Evolutionary conservation across 1,140 invertebrate species (phyloP).

Genomic region (Lamellibrachia luymesi): DNA sequence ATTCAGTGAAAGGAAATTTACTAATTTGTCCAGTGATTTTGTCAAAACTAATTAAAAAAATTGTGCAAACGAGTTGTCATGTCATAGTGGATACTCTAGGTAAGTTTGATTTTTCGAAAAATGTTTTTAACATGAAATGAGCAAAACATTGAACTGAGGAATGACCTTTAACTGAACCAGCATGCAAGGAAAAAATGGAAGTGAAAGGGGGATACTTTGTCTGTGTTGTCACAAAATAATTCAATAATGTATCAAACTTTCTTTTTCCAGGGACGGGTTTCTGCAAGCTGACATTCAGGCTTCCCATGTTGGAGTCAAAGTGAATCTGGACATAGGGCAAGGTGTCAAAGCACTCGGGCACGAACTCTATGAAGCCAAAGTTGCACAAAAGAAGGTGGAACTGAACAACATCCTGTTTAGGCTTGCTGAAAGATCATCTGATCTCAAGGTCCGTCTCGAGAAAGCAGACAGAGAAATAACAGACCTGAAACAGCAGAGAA

Average conservation of each 20-base stretch:
- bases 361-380: constrained; percentile 1
- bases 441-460: background rate
- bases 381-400: background rate
- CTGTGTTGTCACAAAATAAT: background rate
- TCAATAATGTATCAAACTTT: background rate
- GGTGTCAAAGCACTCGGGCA: background rate
- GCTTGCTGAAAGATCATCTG: constrained; percentile 8
- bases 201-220: no score
- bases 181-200: no score
- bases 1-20: no score
- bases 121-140: no score
- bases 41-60: no score
- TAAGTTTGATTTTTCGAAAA: no score
- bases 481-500: background rate
- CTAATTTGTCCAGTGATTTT: no score
- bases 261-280: constrained; percentile 12
- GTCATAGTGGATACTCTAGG: no score
- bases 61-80: no score
- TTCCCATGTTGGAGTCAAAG: background rate
- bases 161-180: no score
- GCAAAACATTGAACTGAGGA: no score
- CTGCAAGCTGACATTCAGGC: background rate
- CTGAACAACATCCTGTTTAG: constrained; percentile 7
- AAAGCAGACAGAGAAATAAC: constrained; percentile 1
- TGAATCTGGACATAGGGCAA: background rate